A percentile compares a stretch with the other conserved stretches of the same genome.
Conservation (phyloP, 2,113 vertebrate genomes). For the Mionectes macconnelli region DNA sequence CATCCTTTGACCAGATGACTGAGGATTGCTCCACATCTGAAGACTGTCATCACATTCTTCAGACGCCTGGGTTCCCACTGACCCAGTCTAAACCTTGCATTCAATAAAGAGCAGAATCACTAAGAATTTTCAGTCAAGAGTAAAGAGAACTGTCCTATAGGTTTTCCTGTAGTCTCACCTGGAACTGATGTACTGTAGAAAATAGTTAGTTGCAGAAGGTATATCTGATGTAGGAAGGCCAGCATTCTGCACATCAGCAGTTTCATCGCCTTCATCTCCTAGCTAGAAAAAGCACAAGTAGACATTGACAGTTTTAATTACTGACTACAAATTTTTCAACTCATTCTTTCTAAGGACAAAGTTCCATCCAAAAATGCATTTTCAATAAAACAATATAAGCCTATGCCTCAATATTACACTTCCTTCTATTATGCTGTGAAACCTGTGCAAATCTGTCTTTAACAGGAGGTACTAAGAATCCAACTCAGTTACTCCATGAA, state of each 20-base stretch:
- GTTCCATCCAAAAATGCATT: not conserved
- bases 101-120: not conserved
- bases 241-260: constrained; percentile 73
- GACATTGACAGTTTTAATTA: not conserved
- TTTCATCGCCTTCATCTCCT: constrained; percentile 78
- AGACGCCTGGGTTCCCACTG: not conserved
- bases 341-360: not conserved
- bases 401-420: not conserved
- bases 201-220: constrained; percentile 91
- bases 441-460: not conserved
- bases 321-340: not conserved
- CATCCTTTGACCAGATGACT: not conserved
- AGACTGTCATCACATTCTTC: not conserved
- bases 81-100: not conserved
- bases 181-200: constrained; percentile 94
- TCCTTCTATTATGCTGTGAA: not conserved
- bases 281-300: constrained; percentile 71
- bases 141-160: not conserved
- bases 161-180: constrained; percentile 74
- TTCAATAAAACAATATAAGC: not conserved
- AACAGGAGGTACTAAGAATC: not conserved
- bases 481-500: not conserved
- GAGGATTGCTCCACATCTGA: not conserved
- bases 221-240: constrained; percentile 71
- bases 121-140: not conserved